A percentile compares a stretch with the other conserved stretches of the same genome.
Evolutionary conservation across 2,797 vertebrate genomes (phyloP).

Genomic region (Cyprinodon diabolis): DNA sequence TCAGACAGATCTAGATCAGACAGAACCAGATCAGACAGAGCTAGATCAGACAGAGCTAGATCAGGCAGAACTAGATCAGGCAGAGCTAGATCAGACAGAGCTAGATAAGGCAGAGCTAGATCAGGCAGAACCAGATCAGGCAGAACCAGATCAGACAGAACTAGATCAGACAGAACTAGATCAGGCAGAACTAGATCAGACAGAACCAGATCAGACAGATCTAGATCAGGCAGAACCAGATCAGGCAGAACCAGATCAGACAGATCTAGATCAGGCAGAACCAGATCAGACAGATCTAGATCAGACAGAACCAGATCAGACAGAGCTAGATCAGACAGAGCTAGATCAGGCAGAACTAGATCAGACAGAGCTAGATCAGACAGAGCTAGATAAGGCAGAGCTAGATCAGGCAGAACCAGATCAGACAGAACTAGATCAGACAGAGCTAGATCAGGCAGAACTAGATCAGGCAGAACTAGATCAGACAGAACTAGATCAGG

Average conservation of each 20-base stretch:
- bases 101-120: background rate
- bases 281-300: background rate
- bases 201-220: background rate
- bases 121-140: constrained; percentile 5
- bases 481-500: constrained; percentile 10
- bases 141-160: background rate
- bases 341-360: background rate
- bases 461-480: no score
- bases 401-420: background rate
- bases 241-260: background rate
- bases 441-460: constrained; percentile 7
- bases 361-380: background rate
- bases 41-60: background rate
- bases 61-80: constrained; percentile 5
- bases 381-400: background rate
- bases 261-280: background rate
- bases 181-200: constrained; percentile 7
- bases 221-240: constrained; percentile 6
- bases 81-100: background rate
- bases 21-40: background rate
- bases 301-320: background rate
- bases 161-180: background rate
- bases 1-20: constrained; percentile 7
- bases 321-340: background rate
- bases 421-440: background rate